A percentile compares a stretch with the other conserved stretches of the same genome.
Evolutionary conservation across 2,888 invertebrate species (phyloP).

Genomic region (Eupithecia subfuscata): DNA sequence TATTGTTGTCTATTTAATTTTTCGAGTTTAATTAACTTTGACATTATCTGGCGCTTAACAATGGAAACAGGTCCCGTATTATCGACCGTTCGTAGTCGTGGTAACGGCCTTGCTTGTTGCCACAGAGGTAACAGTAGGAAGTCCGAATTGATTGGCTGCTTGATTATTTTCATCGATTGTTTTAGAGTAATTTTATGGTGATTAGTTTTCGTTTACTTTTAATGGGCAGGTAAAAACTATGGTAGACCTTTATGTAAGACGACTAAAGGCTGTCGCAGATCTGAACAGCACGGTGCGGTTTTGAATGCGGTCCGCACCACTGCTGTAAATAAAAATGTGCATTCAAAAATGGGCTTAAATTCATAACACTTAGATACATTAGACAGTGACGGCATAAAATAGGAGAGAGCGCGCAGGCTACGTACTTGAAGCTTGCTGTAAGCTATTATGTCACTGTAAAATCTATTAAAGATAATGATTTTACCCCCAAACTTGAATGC

Average conservation of each 20-base stretch:
- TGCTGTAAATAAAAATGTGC: no score
- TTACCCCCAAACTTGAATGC: no score
- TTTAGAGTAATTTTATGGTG: slow-evolving; percentile 19
- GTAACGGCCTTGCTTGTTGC: slow-evolving; percentile 46
- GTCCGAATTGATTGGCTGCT: slow-evolving; percentile 29
- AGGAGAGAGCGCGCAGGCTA: background rate
- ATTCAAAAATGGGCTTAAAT: background rate
- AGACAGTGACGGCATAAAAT: background rate
- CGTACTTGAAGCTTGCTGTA: no score
- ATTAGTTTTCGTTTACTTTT: slow-evolving; percentile 14
- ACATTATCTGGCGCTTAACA: slow-evolving; percentile 23
- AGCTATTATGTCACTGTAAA: no score
- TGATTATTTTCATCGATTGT: slow-evolving; percentile 22
- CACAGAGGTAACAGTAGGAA: slow-evolving; percentile 26
- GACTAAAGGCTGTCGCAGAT: background rate
- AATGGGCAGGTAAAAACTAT: background rate
- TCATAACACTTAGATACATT: background rate
- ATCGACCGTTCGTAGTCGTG: slow-evolving; percentile 56
- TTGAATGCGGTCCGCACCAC: background rate
- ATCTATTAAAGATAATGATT: no score
- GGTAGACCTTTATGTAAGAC: background rate
- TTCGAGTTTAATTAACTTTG: no score
- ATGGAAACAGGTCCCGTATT: slow-evolving; percentile 50
- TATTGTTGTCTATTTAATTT: no score
- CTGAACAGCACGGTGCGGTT: background rate